phyloP scores from a whole-genome alignment of 2,888 invertebrate species.

The Dastarcus helophoroides region DNA sequence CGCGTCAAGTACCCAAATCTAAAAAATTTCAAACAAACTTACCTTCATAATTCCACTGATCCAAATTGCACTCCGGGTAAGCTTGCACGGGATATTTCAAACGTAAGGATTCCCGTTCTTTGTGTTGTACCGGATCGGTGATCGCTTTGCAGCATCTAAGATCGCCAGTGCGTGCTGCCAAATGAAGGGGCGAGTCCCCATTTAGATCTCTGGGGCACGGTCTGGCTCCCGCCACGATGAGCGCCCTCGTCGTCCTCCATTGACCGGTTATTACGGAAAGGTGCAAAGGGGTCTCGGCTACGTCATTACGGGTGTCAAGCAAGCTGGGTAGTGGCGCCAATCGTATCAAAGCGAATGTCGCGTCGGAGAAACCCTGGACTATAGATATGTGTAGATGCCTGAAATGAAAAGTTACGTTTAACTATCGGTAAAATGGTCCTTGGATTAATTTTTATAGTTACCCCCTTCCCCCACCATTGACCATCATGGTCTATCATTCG shows the following conservation, averaged over 20 bases:
- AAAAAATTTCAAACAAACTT: conserved; percentile 41
- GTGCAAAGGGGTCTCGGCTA: conserved; percentile 74
- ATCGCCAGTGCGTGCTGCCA: conserved; percentile 64
- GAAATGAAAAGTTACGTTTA: conserved; percentile 27
- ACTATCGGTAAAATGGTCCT: too few relatives aligned
- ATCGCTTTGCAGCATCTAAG: conserved; percentile 61
- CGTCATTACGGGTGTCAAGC: conserved; percentile 70
- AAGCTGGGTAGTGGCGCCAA: conserved; percentile 66
- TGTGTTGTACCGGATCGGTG: conserved; percentile 52
- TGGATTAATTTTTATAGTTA: too few relatives aligned
- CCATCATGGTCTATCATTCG: too few relatives aligned
- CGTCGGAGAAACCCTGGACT: conserved; percentile 60
- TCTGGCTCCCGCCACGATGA: conserved; percentile 68
- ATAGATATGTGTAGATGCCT: conserved; percentile 82
- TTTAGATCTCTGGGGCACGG: conserved; percentile 54
- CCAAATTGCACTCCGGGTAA: conserved; percentile 43
- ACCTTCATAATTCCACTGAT: conserved; percentile 81
- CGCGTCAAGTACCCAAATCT: too few relatives aligned
- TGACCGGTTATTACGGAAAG: conserved; percentile 71
- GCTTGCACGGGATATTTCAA: conserved; percentile 29
- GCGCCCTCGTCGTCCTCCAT: conserved; percentile 58
- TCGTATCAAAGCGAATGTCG: conserved; percentile 61
- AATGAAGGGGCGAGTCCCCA: conserved; percentile 80
- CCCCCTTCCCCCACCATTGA: too few relatives aligned
- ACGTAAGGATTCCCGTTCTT: conserved; percentile 29